These are phyloP conservation scores for Cephalopachus bancanus DNA, from an alignment of 2,797 vertebrate species.

Conservation along the genomic window DNA sequence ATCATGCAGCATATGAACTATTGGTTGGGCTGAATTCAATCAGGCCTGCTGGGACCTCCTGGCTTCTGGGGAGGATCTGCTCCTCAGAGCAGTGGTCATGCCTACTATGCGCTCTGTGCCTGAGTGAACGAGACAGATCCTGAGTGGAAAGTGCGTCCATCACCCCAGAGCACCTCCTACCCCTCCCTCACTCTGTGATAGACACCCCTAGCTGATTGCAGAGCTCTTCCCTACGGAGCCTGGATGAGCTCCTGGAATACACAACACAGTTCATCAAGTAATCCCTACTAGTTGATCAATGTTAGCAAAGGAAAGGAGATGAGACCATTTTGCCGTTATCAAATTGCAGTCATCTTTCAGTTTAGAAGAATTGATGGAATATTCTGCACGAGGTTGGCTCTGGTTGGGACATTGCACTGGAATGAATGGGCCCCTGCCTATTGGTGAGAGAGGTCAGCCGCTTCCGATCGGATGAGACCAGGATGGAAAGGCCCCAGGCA, in stretches of 20 bases:
- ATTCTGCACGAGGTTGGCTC: neutral
- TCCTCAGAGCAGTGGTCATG: neutral
- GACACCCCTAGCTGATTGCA: neutral
- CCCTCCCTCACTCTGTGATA: neutral
- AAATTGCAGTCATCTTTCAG: constrained; percentile 8
- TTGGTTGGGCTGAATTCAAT: neutral
- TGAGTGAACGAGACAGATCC: neutral
- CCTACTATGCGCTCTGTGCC: accelerated
- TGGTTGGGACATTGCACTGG: neutral
- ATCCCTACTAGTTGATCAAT: neutral
- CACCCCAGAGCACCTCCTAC: neutral
- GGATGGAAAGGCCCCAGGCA: constrained; percentile 65
- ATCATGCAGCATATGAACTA: neutral
- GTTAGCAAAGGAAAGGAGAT: constrained; percentile 14
- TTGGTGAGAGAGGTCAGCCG: constrained; percentile 4
- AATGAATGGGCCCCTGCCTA: neutral
- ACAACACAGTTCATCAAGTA: neutral
- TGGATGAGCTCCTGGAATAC: neutral
- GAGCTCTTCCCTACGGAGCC: neutral
- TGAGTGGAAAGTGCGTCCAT: neutral
- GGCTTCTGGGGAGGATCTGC: neutral
- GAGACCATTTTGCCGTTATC: neutral
- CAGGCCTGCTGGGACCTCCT: neutral
- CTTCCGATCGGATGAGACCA: constrained; percentile 4
- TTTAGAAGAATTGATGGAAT: neutral